Percentiles rank a stretch among this genome's conserved stretches.
Conservation (phyloP, 2,888 invertebrate genomes). For the Heteromyza rotundicornis region DNA sequence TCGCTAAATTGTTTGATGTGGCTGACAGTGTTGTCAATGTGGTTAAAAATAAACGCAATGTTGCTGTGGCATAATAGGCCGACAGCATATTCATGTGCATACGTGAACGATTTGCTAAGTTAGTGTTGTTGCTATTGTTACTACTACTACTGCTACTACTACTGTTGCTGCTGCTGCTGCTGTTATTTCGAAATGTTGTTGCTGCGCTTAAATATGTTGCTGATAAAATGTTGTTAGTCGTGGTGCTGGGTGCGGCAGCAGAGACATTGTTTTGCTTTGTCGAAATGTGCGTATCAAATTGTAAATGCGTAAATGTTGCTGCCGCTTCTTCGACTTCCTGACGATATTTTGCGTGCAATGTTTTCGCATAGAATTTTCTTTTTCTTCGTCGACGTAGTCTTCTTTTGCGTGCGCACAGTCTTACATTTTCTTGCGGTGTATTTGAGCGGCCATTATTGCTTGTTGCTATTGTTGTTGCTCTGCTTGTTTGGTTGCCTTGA, state of each 20-base stretch:
- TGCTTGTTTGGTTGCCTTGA: background rate
- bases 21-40: slow-evolving; percentile 24
- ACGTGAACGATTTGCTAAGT: background rate
- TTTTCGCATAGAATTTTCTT: slow-evolving; percentile 43
- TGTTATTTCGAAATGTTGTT: slow-evolving; percentile 16
- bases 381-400: slow-evolving; percentile 55
- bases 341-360: too few species aligned
- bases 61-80: slow-evolving; percentile 17
- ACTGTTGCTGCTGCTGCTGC: slow-evolving; percentile 14
- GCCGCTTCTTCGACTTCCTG: slow-evolving; percentile 22
- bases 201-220: slow-evolving; percentile 18
- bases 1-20: slow-evolving; percentile 18
- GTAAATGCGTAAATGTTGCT: slow-evolving; percentile 23
- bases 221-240: slow-evolving; percentile 34
- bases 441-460: slow-evolving; percentile 18
- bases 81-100: background rate
- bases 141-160: slow-evolving; percentile 26
- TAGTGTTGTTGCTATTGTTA: slow-evolving; percentile 26
- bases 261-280: too few species aligned
- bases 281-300: too few species aligned
- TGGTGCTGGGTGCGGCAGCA: background rate
- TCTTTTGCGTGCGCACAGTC: slow-evolving; percentile 56
- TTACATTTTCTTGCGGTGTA: slow-evolving; percentile 46
- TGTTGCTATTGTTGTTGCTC: slow-evolving; percentile 1
- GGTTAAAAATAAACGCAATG: slow-evolving; percentile 14